Evolutionary conservation across 2,113 vertebrate species (phyloP).

Genomic region (cat (Felis catus)): F.catus_Fca126_mat1.0 CM031424.1:72033501-72034000

Average conservation of each 20-base stretch:
- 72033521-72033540: neutral
- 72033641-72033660: conserved; percentile 5
- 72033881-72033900: neutral
- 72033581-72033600: neutral
- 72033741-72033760: neutral
- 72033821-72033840: neutral
- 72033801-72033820: neutral
- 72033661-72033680: neutral
- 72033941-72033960: neutral
- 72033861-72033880: neutral
- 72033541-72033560: neutral
- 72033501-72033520: neutral
- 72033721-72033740: neutral
- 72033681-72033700: neutral
- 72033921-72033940: neutral
- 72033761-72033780: neutral
- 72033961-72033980: neutral
- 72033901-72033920: neutral
- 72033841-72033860: neutral
- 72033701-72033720: neutral
- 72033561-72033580: neutral
- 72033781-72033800: neutral
- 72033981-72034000: neutral
- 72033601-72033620: neutral
- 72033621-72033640: neutral